phyloP scores from a whole-genome alignment of 2,797 vertebrate genomes.

The Pipistrellus pipistrellus region DNA sequence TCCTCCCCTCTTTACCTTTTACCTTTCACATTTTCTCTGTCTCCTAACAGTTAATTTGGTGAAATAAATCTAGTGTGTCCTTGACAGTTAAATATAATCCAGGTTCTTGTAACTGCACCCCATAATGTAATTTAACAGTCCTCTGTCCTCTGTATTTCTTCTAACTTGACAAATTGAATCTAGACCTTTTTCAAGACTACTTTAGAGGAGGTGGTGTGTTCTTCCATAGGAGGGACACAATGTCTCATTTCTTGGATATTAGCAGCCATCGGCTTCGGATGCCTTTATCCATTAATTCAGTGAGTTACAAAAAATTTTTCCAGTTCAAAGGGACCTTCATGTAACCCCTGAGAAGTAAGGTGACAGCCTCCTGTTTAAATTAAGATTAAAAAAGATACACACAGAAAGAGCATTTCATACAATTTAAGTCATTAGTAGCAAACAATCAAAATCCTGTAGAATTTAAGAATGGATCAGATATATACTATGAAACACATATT shows the following conservation, averaged over 20 bases:
- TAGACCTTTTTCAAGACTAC: background rate
- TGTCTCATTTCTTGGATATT: background rate
- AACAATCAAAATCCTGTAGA: slow-evolving; percentile 10
- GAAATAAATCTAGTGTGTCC: background rate
- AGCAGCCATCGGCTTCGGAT: background rate
- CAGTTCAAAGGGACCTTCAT: background rate
- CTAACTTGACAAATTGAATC: background rate
- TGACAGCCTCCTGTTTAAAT: slow-evolving; percentile 20
- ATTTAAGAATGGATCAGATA: slow-evolving; percentile 15
- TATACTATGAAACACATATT: background rate
- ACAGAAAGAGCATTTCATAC: slow-evolving; percentile 14
- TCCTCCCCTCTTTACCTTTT: background rate
- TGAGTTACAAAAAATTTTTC: background rate
- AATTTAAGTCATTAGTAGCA: background rate
- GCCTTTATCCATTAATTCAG: background rate
- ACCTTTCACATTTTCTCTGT: background rate
- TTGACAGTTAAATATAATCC: background rate
- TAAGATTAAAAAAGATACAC: background rate
- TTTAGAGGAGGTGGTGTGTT: background rate
- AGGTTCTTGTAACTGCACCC: background rate
- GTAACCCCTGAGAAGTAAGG: background rate
- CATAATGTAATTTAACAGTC: background rate
- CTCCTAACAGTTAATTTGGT: background rate
- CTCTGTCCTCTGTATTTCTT: background rate
- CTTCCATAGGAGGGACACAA: background rate